These are phyloP conservation scores for Xanthostigma xanthostigma DNA, from an alignment of 2,888 invertebrate genomes.

Conservation along the genomic window DNA sequence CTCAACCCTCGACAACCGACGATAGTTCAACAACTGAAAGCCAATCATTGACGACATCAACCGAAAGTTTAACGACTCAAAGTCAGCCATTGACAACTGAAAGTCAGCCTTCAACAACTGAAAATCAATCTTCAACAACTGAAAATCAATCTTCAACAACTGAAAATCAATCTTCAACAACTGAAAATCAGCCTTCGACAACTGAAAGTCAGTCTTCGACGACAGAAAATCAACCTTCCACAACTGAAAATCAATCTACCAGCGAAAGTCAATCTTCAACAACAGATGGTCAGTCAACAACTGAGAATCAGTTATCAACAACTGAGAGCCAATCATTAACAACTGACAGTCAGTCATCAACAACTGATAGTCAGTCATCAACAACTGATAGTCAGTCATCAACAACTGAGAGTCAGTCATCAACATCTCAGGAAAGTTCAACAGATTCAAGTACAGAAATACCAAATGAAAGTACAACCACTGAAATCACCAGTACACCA, in stretches of 20 bases:
- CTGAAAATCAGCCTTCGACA: constrained; percentile 9
- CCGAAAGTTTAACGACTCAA: constrained; percentile 15
- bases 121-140: constrained; percentile 11
- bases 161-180: constrained; percentile 3
- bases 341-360: background rate
- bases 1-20: constrained; percentile 1
- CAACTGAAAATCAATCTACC: constrained; percentile 13
- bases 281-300: constrained; percentile 7
- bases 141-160: constrained; percentile 10
- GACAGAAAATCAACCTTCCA: constrained; percentile 9
- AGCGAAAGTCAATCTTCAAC: constrained; percentile 13
- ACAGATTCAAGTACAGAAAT: constrained; percentile 6
- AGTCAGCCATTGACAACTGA: constrained; percentile 10
- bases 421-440: constrained; percentile 2
- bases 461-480: constrained; percentile 14
- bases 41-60: constrained; percentile 15
- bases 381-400: constrained; percentile 5
- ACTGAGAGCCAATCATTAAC: background rate
- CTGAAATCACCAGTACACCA: constrained; percentile 15
- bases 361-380: constrained; percentile 1
- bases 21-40: constrained; percentile 6
- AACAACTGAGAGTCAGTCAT: constrained; percentile 2
- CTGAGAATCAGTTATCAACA: constrained; percentile 1
- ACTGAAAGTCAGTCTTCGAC: constrained; percentile 12
- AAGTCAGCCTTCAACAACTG: constrained; percentile 2